phyloP scores from a whole-genome alignment of 2,888 invertebrate species.

The Drosophila greeni region DNA sequence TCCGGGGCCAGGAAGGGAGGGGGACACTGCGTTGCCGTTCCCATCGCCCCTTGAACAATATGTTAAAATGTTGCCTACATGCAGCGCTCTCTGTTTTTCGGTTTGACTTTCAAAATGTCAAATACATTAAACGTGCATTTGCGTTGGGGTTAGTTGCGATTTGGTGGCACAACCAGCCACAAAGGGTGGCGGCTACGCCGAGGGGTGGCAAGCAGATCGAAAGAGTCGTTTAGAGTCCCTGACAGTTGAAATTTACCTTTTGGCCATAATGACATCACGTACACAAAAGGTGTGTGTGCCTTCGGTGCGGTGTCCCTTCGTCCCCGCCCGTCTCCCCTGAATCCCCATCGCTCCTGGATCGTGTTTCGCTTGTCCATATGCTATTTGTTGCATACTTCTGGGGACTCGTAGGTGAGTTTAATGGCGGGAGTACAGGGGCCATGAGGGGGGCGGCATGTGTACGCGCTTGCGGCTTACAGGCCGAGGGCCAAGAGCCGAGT shows the following conservation, averaged over 20 bases:
- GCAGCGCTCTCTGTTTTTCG: slow-evolving; percentile 54
- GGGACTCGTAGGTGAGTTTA: slow-evolving; percentile 8
- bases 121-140: slow-evolving; percentile 77
- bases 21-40: neutral
- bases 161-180: slow-evolving; percentile 63
- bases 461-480: slow-evolving; percentile 55
- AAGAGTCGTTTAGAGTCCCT: slow-evolving; percentile 68
- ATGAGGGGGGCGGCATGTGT: slow-evolving; percentile 16
- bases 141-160: slow-evolving; percentile 60
- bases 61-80: slow-evolving; percentile 54
- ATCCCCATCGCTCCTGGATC: slow-evolving; percentile 3
- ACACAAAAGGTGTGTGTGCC: slow-evolving; percentile 68
- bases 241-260: slow-evolving; percentile 75
- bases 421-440: neutral
- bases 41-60: slow-evolving; percentile 41
- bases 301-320: slow-evolving; percentile 33
- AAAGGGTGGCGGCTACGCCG: slow-evolving; percentile 39
- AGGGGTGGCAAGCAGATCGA: slow-evolving; percentile 25
- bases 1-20: slow-evolving; percentile 32
- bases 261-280: slow-evolving; percentile 74
- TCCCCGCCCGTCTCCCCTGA: neutral
- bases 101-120: slow-evolving; percentile 74
- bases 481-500: slow-evolving; percentile 32
- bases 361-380: slow-evolving; percentile 56
- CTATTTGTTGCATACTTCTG: slow-evolving; percentile 64